Base-by-base conservation (phyloP, 92 coral and sea anemone genomes). In the Zoanthus sansibaricus region DNA sequence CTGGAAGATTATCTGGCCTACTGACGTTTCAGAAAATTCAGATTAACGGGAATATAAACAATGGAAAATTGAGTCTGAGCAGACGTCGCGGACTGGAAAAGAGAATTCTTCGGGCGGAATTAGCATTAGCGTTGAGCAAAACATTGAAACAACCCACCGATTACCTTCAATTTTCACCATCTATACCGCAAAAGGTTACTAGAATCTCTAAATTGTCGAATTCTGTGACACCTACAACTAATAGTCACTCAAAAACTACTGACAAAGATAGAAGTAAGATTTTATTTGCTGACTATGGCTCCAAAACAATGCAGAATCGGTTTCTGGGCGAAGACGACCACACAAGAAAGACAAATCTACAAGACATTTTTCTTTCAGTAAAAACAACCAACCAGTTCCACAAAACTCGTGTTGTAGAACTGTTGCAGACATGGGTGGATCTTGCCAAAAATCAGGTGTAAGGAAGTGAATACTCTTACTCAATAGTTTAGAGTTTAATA, bases 331-430 rank as follows among this genome's bases (percentile, higher is more conserved):
- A 42, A 59, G 54, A 42, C 45, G 49, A 48, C 55, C 14, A 32
- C 8, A 56, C 56, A 25, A 31, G 87, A 5, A 79, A 54, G n/a
- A 93, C 95, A 14, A 89, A 79, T 21, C 87, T 94, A n/a, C 73
- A 88, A 45, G 98, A 94, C 75, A 77, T 94, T 47, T 87, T 92
- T 87, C 88, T 94, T n/a, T 92, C 98, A 30, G 91, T 94, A 5
- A 94, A 94, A 69, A 94, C 98, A 7, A 89, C 98, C 32, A 75
- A 73, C 44, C 86, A 70, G 4, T 94, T 73, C 68, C 98, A 94
- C 87, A 47, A 32, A 10, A 77, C 90, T 5, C 93, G 98, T 32
- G 85, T 94, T 21, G n/a, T 58, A 2, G 91, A 70, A 33, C 69
- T 94, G 18, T 54, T 84, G 16, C 86, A 87, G 44, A 94, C 98